Evolutionary conservation across 1,140 invertebrate species (phyloP).

Genomic region (Tetragnatha versicolor): DNA sequence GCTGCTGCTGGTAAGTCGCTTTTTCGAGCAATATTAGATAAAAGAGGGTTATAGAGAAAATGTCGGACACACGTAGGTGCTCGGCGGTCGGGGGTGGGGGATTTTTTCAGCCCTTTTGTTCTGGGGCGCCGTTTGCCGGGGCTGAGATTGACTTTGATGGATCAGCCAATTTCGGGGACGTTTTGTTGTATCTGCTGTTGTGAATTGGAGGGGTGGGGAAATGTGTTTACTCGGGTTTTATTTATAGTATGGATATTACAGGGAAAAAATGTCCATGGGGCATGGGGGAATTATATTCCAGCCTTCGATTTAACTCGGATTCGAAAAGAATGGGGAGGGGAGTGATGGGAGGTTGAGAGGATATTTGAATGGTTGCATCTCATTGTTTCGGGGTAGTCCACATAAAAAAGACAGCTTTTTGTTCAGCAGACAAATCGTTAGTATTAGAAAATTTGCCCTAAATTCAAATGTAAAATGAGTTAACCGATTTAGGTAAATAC

Average conservation of each 20-base stretch:
- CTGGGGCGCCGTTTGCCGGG: constrained; percentile 3
- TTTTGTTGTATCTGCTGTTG: not conserved
- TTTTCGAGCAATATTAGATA: constrained; percentile 42
- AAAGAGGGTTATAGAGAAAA: constrained; percentile 35
- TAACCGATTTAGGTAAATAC: no score
- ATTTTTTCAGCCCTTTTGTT: constrained; percentile 6
- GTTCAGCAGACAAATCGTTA: no score
- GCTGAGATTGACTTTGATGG: constrained; percentile 50
- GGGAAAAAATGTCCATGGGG: not conserved
- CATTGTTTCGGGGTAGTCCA: no score
- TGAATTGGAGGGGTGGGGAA: constrained; percentile 4
- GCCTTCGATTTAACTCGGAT: no score
- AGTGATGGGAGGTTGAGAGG: no score
- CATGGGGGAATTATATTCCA: no score
- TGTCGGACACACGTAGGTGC: constrained; percentile 24
- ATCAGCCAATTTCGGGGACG: constrained; percentile 39
- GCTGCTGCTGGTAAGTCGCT: not conserved
- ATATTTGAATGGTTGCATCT: no score
- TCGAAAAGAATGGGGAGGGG: no score
- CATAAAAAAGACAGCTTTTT: no score
- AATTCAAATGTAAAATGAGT: no score
- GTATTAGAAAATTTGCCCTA: no score
- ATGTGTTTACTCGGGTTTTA: constrained; percentile 18
- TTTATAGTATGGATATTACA: constrained; percentile 33
- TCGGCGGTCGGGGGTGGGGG: not conserved